phyloP scores from a whole-genome alignment of 2,888 invertebrate genomes.

The Sinotaia quadrata region DNA sequence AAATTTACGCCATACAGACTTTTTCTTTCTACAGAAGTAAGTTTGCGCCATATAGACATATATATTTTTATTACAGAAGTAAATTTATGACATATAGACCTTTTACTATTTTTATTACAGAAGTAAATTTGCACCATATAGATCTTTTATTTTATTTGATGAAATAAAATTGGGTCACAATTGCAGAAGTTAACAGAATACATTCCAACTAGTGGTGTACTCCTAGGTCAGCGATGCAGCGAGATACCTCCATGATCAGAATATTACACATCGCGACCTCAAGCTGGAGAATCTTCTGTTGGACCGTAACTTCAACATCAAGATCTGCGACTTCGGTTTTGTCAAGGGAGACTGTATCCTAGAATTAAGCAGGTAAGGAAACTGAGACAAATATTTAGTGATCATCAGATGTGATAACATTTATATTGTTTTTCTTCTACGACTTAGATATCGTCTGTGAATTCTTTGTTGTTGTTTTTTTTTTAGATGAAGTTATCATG shows the following conservation, averaged over 20 bases:
- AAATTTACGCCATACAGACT: no score
- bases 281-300: slow-evolving; percentile 75
- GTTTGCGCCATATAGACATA: no score
- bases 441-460: no score
- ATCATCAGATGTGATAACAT: no score
- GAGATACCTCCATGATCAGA: slow-evolving; percentile 70
- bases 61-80: no score
- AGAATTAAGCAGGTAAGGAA: slow-evolving; percentile 66
- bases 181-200: background rate
- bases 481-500: no score
- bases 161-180: background rate
- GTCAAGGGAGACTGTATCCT: slow-evolving; percentile 65
- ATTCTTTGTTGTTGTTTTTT: no score
- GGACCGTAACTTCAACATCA: slow-evolving; percentile 71
- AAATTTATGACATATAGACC: no score
- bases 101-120: background rate
- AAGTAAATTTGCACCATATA: background rate
- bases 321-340: slow-evolving; percentile 74
- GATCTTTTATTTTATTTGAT: background rate
- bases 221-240: slow-evolving; percentile 71
- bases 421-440: no score
- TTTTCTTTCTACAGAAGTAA: no score
- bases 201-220: slow-evolving; percentile 24
- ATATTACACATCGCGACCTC: slow-evolving; percentile 74
- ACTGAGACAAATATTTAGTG: no score